Conservation (phyloP, 2,797 vertebrate species). For the Epinephelus malabaricus region DNA sequence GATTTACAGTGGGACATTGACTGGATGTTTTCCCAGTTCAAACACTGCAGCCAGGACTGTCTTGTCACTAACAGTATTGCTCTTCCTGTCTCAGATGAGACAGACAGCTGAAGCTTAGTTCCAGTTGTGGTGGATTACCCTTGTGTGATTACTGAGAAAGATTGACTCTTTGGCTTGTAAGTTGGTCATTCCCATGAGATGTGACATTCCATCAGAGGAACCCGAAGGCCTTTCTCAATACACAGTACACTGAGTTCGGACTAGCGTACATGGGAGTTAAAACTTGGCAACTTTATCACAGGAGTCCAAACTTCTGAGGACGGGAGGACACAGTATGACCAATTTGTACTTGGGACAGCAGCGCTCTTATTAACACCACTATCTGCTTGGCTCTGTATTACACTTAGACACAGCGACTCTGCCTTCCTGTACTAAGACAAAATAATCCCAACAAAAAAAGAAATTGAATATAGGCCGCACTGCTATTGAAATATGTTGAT, state of each 20-base stretch:
- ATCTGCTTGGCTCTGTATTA: too few relatives aligned
- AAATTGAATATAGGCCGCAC: too few relatives aligned
- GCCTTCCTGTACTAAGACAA: too few relatives aligned
- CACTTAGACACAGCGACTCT: too few relatives aligned
- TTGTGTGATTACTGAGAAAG: slow-evolving; percentile 33
- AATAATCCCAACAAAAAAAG: too few relatives aligned
- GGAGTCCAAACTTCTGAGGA: background rate
- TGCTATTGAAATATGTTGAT: too few relatives aligned
- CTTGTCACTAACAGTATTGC: slow-evolving; percentile 15
- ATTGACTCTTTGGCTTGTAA: slow-evolving; percentile 5
- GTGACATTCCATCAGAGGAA: background rate
- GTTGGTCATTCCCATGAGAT: slow-evolving; percentile 18
- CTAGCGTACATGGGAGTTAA: background rate
- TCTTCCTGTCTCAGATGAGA: slow-evolving; percentile 18
- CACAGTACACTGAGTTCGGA: too few relatives aligned
- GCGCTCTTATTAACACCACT: too few relatives aligned
- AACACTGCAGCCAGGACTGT: slow-evolving; percentile 16
- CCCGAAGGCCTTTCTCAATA: background rate
- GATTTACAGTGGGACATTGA: background rate
- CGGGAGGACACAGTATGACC: too few relatives aligned
- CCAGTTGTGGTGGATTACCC: slow-evolving; percentile 29
- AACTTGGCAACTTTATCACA: background rate
- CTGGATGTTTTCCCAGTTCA: background rate
- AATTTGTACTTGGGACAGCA: too few relatives aligned
- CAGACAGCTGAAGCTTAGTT: slow-evolving; percentile 31